These are phyloP conservation scores for Pseudomyrmex concolor DNA, from an alignment of 1,140 invertebrate genomes.

Conservation along the genomic window DNA sequence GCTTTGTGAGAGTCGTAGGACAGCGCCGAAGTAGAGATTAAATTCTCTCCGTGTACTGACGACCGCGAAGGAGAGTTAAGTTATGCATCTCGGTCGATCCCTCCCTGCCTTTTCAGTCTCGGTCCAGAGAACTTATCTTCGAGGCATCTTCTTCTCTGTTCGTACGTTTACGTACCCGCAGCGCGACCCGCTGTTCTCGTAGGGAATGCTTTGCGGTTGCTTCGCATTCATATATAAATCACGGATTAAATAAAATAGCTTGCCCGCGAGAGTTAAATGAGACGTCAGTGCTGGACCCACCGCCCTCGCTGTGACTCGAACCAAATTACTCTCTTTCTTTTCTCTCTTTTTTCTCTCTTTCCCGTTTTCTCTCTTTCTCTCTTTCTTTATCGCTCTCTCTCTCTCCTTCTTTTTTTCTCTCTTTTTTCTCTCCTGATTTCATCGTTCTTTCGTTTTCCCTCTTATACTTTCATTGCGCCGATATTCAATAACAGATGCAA, in stretches of 20 bases:
- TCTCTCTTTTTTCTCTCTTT: neutral
- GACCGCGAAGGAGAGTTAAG: slow-evolving; percentile 68
- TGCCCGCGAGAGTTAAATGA: slow-evolving; percentile 73
- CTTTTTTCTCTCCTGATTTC: neutral
- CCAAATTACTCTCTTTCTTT: slow-evolving; percentile 66
- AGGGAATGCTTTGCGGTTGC: slow-evolving; percentile 63
- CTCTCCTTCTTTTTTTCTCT: neutral
- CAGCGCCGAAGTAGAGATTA: slow-evolving; percentile 64
- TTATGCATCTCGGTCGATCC: slow-evolving; percentile 74
- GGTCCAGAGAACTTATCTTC: slow-evolving; percentile 66
- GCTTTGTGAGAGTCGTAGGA: slow-evolving; percentile 33
- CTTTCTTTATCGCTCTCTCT: neutral
- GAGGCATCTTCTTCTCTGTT: slow-evolving; percentile 63
- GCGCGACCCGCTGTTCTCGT: slow-evolving; percentile 41
- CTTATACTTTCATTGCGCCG: slow-evolving; percentile 21
- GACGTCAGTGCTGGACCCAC: slow-evolving; percentile 72
- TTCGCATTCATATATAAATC: slow-evolving; percentile 71
- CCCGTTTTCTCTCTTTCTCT: neutral
- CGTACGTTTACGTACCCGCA: slow-evolving; percentile 60
- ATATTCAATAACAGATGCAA: slow-evolving; percentile 49
- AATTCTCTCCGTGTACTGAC: slow-evolving; percentile 70
- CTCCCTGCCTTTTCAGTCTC: slow-evolving; percentile 16
- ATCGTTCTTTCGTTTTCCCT: neutral
- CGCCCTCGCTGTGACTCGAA: slow-evolving; percentile 61
- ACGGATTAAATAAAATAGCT: slow-evolving; percentile 76